A percentile compares a stretch with the other conserved stretches of the same genome.
phyloP scores from a whole-genome alignment of 2,888 invertebrate genomes.

The Neelides folsomi region DNA sequence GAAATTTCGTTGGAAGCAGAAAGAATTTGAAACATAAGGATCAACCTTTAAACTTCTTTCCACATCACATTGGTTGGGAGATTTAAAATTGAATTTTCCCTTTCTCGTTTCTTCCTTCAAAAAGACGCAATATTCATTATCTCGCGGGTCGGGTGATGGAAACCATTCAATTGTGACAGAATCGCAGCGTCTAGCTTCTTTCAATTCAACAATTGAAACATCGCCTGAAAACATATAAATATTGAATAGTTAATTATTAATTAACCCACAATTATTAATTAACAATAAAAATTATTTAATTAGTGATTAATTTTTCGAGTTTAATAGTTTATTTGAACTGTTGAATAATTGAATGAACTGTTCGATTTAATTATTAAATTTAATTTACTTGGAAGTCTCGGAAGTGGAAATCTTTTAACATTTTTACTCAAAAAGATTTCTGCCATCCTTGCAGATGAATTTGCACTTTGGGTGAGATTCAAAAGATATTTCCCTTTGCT shows the following conservation, averaged over 20 bases:
- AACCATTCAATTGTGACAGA: constrained; percentile 48
- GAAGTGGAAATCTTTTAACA: constrained; percentile 40
- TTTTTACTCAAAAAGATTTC: constrained; percentile 32
- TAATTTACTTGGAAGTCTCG: constrained; percentile 41
- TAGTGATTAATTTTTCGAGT: too few relatives aligned
- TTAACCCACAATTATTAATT: too few relatives aligned
- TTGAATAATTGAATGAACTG: constrained; percentile 1
- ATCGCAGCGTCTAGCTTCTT: constrained; percentile 42
- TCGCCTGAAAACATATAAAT: constrained; percentile 33
- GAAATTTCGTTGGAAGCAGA: constrained; percentile 36
- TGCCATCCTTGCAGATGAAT: constrained; percentile 19
- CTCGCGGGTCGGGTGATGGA: constrained; percentile 41
- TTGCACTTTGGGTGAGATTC: constrained; percentile 10
- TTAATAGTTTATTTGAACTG: background rate
- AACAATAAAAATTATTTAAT: too few relatives aligned
- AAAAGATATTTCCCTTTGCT: constrained; percentile 24
- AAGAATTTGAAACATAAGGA: constrained; percentile 37
- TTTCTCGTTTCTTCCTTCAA: constrained; percentile 38
- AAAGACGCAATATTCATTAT: constrained; percentile 38
- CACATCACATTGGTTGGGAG: constrained; percentile 41
- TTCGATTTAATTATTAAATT: too few relatives aligned
- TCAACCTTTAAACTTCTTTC: constrained; percentile 39
- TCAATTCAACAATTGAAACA: constrained; percentile 43
- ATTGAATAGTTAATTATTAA: background rate
- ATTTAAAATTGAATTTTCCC: constrained; percentile 31